These are phyloP conservation scores for Xanthorhoe spadicearia DNA, from an alignment of 2,888 invertebrate species.

Conservation along the genomic window DNA sequence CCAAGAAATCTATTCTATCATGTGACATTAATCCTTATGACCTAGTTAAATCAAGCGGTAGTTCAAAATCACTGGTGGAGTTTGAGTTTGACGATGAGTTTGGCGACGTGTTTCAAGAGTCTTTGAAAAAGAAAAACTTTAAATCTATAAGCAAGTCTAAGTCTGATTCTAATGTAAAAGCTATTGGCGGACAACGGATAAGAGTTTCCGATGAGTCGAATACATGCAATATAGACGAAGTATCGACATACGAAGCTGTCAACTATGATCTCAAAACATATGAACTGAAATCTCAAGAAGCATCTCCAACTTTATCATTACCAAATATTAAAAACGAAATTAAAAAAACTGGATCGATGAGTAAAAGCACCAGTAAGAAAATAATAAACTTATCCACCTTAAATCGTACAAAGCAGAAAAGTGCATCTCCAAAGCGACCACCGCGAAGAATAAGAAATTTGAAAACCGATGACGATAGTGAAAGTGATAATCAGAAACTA, in stretches of 20 bases:
- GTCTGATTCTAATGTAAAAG: slow-evolving; percentile 83
- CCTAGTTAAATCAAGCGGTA: slow-evolving; percentile 86
- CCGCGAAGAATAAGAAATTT: slow-evolving; percentile 83
- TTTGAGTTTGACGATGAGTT: slow-evolving; percentile 83
- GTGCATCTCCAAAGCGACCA: slow-evolving; percentile 86
- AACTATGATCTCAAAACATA: slow-evolving; percentile 79
- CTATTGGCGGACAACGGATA: slow-evolving; percentile 89
- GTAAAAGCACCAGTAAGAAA: slow-evolving; percentile 72
- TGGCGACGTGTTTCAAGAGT: slow-evolving; percentile 72
- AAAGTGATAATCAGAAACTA: slow-evolving; percentile 77
- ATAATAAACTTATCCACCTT: slow-evolving; percentile 58
- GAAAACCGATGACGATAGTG: slow-evolving; percentile 78
- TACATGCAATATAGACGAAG: slow-evolving; percentile 68
- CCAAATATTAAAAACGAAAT: slow-evolving; percentile 79
- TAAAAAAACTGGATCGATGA: slow-evolving; percentile 66
- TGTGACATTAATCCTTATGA: slow-evolving; percentile 94
- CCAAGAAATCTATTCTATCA: slow-evolving; percentile 90
- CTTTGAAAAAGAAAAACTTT: slow-evolving; percentile 65
- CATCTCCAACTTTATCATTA: slow-evolving; percentile 65
- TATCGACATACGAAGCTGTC: slow-evolving; percentile 77
- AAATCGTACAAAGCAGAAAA: slow-evolving; percentile 76
- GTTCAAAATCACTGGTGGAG: slow-evolving; percentile 77
- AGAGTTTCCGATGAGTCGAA: slow-evolving; percentile 85
- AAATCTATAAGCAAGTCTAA: slow-evolving; percentile 64
- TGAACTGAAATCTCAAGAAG: slow-evolving; percentile 67